These are phyloP conservation scores for Tenthredo scrophulariae DNA, from an alignment of 2,888 invertebrate species.

Conservation along the genomic window DNA sequence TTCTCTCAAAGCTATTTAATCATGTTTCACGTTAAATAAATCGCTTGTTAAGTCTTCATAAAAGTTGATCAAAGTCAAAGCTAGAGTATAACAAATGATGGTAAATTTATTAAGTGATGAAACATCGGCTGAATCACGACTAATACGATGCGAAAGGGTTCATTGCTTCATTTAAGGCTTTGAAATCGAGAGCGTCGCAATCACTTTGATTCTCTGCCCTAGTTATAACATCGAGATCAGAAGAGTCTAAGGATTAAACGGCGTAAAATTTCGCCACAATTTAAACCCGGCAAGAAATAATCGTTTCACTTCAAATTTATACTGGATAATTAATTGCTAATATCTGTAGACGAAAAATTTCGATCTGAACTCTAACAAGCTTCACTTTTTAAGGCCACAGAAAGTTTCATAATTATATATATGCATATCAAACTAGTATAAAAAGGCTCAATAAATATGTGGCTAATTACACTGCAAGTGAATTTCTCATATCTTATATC, in stretches of 20 bases:
- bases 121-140: not conserved
- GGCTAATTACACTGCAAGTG: not conserved
- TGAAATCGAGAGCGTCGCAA: slow-evolving; percentile 7
- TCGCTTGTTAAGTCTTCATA: not conserved
- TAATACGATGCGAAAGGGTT: slow-evolving; percentile 10
- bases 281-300: not conserved
- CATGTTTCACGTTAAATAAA: not conserved
- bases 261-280: not conserved
- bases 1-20: not conserved
- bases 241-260: not conserved
- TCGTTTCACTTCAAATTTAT: not conserved
- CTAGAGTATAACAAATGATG: not conserved
- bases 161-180: not conserved
- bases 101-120: not conserved
- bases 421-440: not conserved
- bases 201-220: slow-evolving; percentile 29
- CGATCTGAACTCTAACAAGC: not conserved
- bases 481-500: not conserved
- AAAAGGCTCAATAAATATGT: not conserved
- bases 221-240: not conserved
- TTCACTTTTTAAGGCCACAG: not conserved
- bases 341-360: not conserved
- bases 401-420: not conserved
- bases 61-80: not conserved
- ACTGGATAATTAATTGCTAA: not conserved